These are phyloP conservation scores for Cistogaster globosa DNA, from an alignment of 2,888 invertebrate genomes.

Conservation along the genomic window DNA sequence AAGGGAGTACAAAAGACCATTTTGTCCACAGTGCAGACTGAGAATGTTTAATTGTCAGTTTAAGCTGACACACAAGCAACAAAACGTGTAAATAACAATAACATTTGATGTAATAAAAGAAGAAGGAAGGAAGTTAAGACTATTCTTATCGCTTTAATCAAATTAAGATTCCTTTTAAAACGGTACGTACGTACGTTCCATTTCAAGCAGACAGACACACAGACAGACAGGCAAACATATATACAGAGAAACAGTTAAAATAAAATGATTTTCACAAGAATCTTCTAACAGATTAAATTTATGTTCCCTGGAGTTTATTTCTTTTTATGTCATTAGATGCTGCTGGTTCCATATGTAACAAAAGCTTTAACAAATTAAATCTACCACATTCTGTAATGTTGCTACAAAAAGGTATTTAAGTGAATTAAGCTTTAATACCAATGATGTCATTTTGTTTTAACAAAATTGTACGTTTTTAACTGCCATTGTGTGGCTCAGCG, in stretches of 20 bases:
- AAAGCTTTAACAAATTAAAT: constrained; percentile 13
- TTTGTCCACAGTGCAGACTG: background rate
- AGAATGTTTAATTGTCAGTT: background rate
- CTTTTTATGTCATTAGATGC: background rate
- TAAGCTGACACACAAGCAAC: background rate
- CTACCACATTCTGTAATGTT: constrained; percentile 16
- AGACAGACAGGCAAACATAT: background rate
- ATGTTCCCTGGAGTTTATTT: background rate
- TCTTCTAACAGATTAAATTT: constrained; percentile 7
- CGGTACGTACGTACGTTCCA: no score
- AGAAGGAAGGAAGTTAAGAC: background rate
- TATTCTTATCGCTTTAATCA: constrained; percentile 6
- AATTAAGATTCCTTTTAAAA: background rate
- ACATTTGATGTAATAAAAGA: background rate
- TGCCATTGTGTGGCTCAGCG: constrained; percentile 11
- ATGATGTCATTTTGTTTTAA: constrained; percentile 35
- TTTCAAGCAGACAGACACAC: background rate
- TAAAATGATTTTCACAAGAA: background rate
- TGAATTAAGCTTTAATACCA: constrained; percentile 24
- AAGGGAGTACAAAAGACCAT: background rate
- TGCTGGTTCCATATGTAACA: background rate
- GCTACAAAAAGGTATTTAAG: constrained; percentile 14
- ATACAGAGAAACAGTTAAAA: background rate
- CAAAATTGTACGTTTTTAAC: constrained; percentile 40
- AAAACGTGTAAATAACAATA: constrained; percentile 1